Evolutionary conservation across 1,140 invertebrate species (phyloP).

Genomic region (Zaprionus lachaisei): DNA sequence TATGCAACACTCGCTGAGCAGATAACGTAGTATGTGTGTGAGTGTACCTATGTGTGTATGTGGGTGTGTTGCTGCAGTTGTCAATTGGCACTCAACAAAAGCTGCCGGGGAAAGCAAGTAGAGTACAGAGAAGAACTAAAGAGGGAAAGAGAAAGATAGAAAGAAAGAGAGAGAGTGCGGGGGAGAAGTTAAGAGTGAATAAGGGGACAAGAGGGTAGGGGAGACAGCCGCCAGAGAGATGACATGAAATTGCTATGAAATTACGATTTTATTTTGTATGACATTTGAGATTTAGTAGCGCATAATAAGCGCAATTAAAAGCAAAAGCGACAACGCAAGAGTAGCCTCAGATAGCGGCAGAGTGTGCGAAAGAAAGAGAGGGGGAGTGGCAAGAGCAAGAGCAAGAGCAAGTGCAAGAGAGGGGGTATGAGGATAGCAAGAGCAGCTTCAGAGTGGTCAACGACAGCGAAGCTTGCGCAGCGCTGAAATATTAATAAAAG

Average conservation of each 20-base stretch:
- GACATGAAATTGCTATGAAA: constrained; percentile 44
- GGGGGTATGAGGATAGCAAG: background rate
- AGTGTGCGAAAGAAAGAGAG: background rate
- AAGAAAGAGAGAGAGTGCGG: background rate
- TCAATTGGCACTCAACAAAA: constrained; percentile 28
- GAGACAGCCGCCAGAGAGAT: background rate
- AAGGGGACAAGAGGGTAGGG: too few species aligned
- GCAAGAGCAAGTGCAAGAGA: background rate
- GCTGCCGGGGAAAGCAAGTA: background rate
- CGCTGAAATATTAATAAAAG: constrained; percentile 3
- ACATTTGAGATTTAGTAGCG: constrained; percentile 39
- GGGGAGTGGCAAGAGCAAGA: background rate
- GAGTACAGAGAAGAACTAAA: background rate
- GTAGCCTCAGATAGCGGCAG: background rate
- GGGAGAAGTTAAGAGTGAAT: too few species aligned
- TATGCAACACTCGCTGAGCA: constrained; percentile 22
- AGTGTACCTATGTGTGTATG: background rate
- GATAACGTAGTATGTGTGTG: background rate
- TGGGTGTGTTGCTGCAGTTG: constrained; percentile 18
- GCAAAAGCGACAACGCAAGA: constrained; percentile 3
- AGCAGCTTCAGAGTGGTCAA: background rate
- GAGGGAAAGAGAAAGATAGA: background rate
- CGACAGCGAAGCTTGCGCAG: background rate
- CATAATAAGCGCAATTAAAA: constrained; percentile 75
- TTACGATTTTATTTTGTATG: constrained; percentile 42